Conservation (phyloP, 2,888 invertebrate species). For the Ecdyonurus torrentis region DNA sequence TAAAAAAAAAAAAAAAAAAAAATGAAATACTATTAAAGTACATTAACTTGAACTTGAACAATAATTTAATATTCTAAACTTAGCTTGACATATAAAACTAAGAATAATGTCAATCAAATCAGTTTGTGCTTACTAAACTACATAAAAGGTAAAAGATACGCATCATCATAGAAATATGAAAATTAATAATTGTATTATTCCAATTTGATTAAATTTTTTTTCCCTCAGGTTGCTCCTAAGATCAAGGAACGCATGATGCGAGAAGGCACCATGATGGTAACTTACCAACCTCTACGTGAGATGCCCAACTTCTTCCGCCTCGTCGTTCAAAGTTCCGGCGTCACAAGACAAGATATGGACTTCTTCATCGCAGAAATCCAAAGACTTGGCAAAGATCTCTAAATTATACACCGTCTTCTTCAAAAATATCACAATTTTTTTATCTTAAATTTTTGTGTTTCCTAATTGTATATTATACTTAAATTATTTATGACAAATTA, state of each 20-base stretch:
- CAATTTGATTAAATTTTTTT: no score
- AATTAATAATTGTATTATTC: no score
- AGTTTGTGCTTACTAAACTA: no score
- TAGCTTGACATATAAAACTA: neutral
- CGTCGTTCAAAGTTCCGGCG: conserved; percentile 78
- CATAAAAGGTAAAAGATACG: no score
- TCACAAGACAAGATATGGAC: conserved; percentile 67
- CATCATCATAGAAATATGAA: no score
- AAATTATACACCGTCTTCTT: conserved; percentile 14
- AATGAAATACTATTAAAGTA: neutral
- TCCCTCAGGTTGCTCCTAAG: conserved; percentile 59
- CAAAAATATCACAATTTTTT: no score
- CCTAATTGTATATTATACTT: no score
- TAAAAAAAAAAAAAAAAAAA: conserved; percentile 11
- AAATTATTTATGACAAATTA: no score
- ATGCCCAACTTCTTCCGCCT: conserved; percentile 90
- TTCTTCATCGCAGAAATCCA: conserved; percentile 81
- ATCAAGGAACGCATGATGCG: conserved; percentile 93
- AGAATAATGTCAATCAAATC: no score
- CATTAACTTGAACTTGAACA: neutral
- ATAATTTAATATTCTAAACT: neutral
- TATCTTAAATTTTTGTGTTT: no score
- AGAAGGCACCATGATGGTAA: conserved; percentile 88
- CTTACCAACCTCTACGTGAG: conserved; percentile 76
- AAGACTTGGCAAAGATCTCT: conserved; percentile 56